Conservation (phyloP, 2,888 invertebrate species). For the Pasiphila rectangulata region DNA sequence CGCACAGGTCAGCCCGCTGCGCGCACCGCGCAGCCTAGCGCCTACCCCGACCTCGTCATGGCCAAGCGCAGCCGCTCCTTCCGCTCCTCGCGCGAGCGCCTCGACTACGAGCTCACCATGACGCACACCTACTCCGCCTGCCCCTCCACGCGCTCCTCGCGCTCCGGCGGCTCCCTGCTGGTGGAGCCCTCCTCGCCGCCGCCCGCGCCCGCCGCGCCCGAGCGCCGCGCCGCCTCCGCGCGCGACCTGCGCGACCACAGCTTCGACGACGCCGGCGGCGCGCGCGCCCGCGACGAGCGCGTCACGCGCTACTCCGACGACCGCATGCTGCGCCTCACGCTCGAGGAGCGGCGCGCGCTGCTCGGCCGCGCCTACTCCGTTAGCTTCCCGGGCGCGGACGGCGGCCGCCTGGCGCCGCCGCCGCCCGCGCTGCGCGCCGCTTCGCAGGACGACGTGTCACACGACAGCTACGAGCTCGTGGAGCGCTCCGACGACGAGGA, state of each 20-base stretch:
- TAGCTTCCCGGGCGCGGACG: conserved; percentile 91
- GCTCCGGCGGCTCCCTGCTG: conserved; percentile 56
- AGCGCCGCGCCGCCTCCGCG: conserved; percentile 86
- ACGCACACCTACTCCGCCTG: conserved; percentile 79
- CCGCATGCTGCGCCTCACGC: conserved; percentile 44
- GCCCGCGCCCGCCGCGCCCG: conserved; percentile 32
- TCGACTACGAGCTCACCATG: conserved; percentile 81
- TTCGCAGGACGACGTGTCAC: conserved; percentile 92
- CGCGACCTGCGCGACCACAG: conserved; percentile 90
- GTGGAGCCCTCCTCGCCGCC: conserved; percentile 46
- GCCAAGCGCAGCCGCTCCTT: conserved; percentile 71
- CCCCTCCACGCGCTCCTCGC: conserved; percentile 64
- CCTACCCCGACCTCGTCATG: conserved; percentile 70
- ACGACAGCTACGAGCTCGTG: conserved; percentile 92
- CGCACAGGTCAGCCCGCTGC: conserved; percentile 42
- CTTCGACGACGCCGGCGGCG: conserved; percentile 85
- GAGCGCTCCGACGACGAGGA: conserved; percentile 87
- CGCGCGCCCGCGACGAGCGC: conserved; percentile 70
- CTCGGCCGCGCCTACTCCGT: conserved; percentile 88
- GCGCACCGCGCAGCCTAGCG: conserved; percentile 73
- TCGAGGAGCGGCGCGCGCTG: conserved; percentile 64
- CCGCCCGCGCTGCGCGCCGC: conserved; percentile 83
- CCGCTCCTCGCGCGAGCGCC: conserved; percentile 69
- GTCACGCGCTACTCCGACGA: conserved; percentile 63
- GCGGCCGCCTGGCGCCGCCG: conserved; percentile 83